Evolutionary conservation across 2,113 vertebrate species (phyloP).

Genomic region (Psephotus haematonotus): DNA sequence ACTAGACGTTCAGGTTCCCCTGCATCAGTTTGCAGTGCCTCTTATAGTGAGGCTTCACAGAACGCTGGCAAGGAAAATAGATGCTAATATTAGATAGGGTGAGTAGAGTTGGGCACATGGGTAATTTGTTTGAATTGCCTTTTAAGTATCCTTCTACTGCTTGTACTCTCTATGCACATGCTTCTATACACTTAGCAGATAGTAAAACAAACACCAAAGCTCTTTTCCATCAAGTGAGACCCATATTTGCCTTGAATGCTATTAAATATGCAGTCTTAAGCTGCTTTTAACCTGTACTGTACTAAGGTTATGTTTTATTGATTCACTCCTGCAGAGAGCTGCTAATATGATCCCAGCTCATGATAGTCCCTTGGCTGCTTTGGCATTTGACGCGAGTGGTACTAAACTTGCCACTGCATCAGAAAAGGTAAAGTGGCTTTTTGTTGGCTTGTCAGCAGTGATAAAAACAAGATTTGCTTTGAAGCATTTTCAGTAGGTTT

Average conservation of each 20-base stretch:
- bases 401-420: constrained; percentile 97
- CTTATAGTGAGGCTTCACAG: not conserved
- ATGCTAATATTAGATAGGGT: not conserved
- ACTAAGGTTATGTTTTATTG: not conserved
- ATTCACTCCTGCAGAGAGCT: constrained; percentile 83
- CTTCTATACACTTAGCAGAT: not conserved
- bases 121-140: not conserved
- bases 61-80: not conserved
- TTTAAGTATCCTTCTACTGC: not conserved
- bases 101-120: not conserved
- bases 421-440: constrained; percentile 87
- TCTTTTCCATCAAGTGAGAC: not conserved
- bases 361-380: constrained; percentile 94
- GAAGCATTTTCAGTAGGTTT: not conserved
- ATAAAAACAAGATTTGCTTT: not conserved
- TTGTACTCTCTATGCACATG: not conserved
- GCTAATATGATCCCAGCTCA: constrained; percentile 99
- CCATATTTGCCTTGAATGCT: not conserved
- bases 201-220: not conserved
- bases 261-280: not conserved
- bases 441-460: not conserved
- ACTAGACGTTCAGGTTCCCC: not conserved
- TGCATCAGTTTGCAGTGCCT: not conserved
- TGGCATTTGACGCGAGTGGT: constrained; percentile 94
- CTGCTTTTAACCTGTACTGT: not conserved